phyloP scores from a whole-genome alignment of 2,888 invertebrate species.

The Drosophila hamatofila region DNA sequence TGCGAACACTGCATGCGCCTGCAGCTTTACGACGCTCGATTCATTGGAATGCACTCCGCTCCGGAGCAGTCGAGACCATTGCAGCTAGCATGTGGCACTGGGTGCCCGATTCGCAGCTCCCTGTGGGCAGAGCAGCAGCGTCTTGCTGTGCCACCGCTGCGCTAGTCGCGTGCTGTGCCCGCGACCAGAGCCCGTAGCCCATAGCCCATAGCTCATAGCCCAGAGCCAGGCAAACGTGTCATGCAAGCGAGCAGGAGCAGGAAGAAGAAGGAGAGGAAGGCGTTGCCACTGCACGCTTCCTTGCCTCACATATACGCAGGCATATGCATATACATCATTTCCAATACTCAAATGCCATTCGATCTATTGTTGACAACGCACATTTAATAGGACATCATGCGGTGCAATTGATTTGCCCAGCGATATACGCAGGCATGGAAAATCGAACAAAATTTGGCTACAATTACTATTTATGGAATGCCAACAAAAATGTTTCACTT shows the following conservation, averaged over 20 bases:
- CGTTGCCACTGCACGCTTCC: conserved; percentile 25
- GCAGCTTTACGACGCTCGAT: conserved; percentile 62
- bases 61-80: not conserved
- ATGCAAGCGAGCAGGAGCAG: not conserved
- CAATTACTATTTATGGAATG: not conserved
- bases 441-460: not conserved
- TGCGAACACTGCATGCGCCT: conserved; percentile 56
- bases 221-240: not conserved
- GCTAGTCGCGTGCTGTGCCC: conserved; percentile 74
- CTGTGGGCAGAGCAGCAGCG: conserved; percentile 44
- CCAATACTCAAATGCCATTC: conserved; percentile 7
- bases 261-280: not conserved
- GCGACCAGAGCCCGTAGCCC: conserved; percentile 39
- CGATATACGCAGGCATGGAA: not conserved
- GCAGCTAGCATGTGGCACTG: conserved; percentile 20
- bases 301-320: conserved; percentile 5
- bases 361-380: conserved; percentile 15
- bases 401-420: conserved; percentile 38
- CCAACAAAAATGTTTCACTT: too few relatives aligned
- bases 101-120: conserved; percentile 42
- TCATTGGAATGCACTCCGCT: conserved; percentile 62
- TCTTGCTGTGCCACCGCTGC: conserved; percentile 42
- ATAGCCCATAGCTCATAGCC: too few relatives aligned
- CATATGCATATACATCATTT: not conserved
- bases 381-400: conserved; percentile 17